Conservation (phyloP, 2,113 vertebrate genomes). For the Lates calcarifer region DNA sequence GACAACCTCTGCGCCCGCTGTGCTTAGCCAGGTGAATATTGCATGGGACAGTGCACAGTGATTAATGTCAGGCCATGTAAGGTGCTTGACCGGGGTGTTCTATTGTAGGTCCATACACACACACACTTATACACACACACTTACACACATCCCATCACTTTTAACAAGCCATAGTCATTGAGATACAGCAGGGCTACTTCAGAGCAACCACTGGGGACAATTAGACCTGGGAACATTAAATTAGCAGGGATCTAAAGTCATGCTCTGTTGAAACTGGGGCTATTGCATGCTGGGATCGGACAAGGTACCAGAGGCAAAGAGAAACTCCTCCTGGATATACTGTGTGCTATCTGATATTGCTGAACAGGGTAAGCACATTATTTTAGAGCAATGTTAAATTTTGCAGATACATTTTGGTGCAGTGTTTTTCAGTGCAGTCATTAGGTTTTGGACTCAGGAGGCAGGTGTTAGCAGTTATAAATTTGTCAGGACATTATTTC, state of each 20-base stretch:
- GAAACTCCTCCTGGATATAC: slow-evolving; percentile 28
- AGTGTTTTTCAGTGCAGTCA: slow-evolving; percentile 22
- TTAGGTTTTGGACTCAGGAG: slow-evolving; percentile 41
- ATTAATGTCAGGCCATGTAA: slow-evolving; percentile 79
- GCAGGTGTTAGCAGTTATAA: slow-evolving; percentile 50
- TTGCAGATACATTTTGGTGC: slow-evolving; percentile 1
- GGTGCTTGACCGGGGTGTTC: slow-evolving; percentile 53
- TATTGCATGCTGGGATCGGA: slow-evolving; percentile 55
- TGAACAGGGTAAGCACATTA: slow-evolving; percentile 9
- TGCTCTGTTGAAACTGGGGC: slow-evolving; percentile 55
- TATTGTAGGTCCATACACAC: slow-evolving; percentile 35
- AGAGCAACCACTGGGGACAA: slow-evolving; percentile 73
- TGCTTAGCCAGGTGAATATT: slow-evolving; percentile 76
- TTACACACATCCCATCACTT: slow-evolving; percentile 57
- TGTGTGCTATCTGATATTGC: slow-evolving; percentile 31
- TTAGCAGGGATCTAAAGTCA: slow-evolving; percentile 72
- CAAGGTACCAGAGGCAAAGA: slow-evolving; percentile 31
- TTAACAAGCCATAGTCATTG: slow-evolving; percentile 66
- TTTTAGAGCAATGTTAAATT: slow-evolving; percentile 41
- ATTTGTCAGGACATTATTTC: slow-evolving; percentile 63
- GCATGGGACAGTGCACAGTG: slow-evolving; percentile 68
- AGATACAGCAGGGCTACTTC: slow-evolving; percentile 64
- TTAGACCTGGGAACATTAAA: slow-evolving; percentile 77
- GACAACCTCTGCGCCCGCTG: slow-evolving; percentile 56
- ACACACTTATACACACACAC: slow-evolving; percentile 40